Evolutionary conservation across 1,140 invertebrate species (phyloP), one percentile per base, ranked within the genome.

Genomic region (Drosophila chauvacae): DNA sequence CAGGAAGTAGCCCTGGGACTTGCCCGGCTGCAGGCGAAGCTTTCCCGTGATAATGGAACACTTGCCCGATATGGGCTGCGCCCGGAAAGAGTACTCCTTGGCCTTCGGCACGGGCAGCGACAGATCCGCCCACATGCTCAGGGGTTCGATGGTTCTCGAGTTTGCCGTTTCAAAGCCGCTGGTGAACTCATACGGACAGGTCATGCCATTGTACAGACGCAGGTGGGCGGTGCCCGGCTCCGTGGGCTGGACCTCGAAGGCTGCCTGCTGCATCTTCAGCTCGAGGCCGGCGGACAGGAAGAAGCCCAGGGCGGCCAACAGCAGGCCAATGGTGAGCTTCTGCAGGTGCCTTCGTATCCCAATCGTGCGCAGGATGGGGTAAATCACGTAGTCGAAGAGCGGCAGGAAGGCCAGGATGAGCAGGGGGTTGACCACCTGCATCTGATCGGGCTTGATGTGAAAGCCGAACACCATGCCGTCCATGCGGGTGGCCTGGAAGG

Each of bases 401-500:
- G 98, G 98, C 79, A 99, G 98, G 44, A 98, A 95, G 2, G 95
- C 86, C 1, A 99, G 90, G 50, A 99, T 97, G 6, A 98, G 93
- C 2, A 99, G 87, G 0, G 98, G 97, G 92, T 98, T 98, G 2
- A 98, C 87, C 0, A 97, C 96, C 93, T 97, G 97, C 94, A 98
- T 96, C 92, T 98, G 98, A 93, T 99, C 98, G 0, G 98, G 97
- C 73, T 97, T 95, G 13, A 98, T 93, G 18, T 94, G 94, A 11
- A 51, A 71, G 63, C 94, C 94, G 2, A 95, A 94, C 4, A 98
- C 91, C n/a, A 95, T 91, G 11, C 98, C 97, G 88, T 98, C 94
- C 97, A 99, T 98, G 77, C 96, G 94, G 0, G 96, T 95, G 11
- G 98, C 98, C 94, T 99, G 98, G 70, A 99, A 95, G 0, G 97